Base-by-base conservation (phyloP, 2,888 invertebrate genomes). In the Gasteruption jaculator region DNA sequence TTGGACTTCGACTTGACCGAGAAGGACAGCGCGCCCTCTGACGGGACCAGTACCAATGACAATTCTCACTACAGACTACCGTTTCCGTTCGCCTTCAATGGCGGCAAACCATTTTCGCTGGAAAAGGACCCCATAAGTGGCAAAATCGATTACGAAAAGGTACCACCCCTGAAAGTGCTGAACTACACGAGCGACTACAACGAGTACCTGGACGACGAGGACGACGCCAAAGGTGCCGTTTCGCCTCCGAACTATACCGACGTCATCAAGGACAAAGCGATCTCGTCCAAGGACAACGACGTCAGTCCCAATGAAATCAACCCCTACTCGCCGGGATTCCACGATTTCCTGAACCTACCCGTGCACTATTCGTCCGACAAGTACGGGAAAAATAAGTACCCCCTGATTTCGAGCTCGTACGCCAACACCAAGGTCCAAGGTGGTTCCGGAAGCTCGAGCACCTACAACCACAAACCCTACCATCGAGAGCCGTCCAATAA, bases 351-450 rank as follows among this genome's bases (percentile, higher is more conserved):
- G 1, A 82, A 83, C 63, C 64, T 83, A 15, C 83, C 83, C 0
- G 79, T 81, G 0, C 81, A 80, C 51, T 83, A 83, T 54, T 80
- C 81, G 8, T 78, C 81, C 1, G 80, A 81, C 20, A 83, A 82
- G 59, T 83, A 82, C 50, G 59, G 53, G 12, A 54, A 59, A 10
- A 61, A 63, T 5, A 80, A 80, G 1, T 81, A 80, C 61, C 84
- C 84, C 0, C 58, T 85, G 37, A 83, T 85, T 38, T 83, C 83
- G 1, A 83, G 77, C 56, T 83, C 83, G 2, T 85, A 85, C 60
- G 83, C 84, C 1, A 84, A 83, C 55, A 76, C 83, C 1, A 85
- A 84, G 61, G 79, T 83, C 18, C 84, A 84, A 59, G 83, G 83
- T 24, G 70, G 65, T 7, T 53, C 63, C 1, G 67, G 57, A 41